Percentiles rank a stretch among this genome's conserved stretches.
These are phyloP conservation scores for Galaxea fascicularis DNA, from an alignment of 92 coral and sea anemone species.

Conservation along the genomic window DNA sequence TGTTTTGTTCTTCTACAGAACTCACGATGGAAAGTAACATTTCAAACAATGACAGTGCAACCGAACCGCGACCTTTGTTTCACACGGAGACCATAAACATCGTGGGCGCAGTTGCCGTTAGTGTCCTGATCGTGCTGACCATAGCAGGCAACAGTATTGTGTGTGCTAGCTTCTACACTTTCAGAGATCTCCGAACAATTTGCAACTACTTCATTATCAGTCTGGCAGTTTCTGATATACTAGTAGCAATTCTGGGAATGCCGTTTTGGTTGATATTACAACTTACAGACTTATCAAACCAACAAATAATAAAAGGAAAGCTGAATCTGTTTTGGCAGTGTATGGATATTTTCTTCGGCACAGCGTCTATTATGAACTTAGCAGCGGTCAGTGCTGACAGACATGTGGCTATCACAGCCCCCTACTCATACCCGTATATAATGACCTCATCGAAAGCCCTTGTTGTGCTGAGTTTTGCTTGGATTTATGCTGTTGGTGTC, in stretches of 20 bases:
- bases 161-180: slow-evolving; percentile 89
- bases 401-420: slow-evolving; percentile 92
- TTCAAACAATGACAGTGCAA: slow-evolving; percentile 16
- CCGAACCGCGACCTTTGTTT: neutral
- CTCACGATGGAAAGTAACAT: slow-evolving; percentile 12
- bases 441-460: slow-evolving; percentile 88
- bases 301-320: slow-evolving; percentile 30
- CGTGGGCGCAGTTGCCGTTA: slow-evolving; percentile 80
- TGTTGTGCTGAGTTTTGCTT: slow-evolving; percentile 69
- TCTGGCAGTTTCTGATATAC: slow-evolving; percentile 86
- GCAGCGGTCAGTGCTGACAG: slow-evolving; percentile 94
- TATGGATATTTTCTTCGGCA: slow-evolving; percentile 84
- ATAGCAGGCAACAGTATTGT: slow-evolving; percentile 87
- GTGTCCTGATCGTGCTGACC: slow-evolving; percentile 82
- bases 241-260: slow-evolving; percentile 86
- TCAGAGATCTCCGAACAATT: slow-evolving; percentile 91
- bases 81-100: slow-evolving; percentile 65
- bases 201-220: slow-evolving; percentile 94
- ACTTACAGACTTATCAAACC: slow-evolving; percentile 61
- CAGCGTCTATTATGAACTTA: slow-evolving; percentile 86
- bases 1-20: slow-evolving; percentile 10
- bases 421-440: slow-evolving; percentile 83
- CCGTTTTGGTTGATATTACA: slow-evolving; percentile 90
- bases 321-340: slow-evolving; percentile 67
- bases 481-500: slow-evolving; percentile 80